Conservation (phyloP, 2,888 invertebrate species). For the Tanypteryx hageni region DNA sequence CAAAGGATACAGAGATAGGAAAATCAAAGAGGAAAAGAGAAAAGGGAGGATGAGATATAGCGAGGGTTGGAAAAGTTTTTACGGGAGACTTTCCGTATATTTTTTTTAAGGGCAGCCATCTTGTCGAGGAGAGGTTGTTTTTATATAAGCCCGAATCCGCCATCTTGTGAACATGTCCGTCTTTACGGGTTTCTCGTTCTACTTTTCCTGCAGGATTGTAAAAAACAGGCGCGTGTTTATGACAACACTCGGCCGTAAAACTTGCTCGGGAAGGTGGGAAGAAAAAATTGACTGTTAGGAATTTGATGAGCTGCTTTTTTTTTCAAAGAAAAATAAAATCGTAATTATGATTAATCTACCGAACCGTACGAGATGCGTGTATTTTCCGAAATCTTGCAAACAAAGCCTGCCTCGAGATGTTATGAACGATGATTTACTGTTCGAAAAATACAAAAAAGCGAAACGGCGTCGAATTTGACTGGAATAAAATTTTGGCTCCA, state of each 20-base stretch:
- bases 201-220: background rate
- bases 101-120: background rate
- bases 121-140: background rate
- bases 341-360: constrained; percentile 14
- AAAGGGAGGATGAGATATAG: background rate
- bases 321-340: background rate
- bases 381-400: background rate
- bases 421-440: background rate
- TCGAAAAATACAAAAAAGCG: background rate
- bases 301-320: constrained; percentile 16
- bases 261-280: background rate
- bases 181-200: background rate
- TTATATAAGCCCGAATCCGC: background rate
- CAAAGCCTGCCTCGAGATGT: background rate
- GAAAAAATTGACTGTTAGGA: background rate
- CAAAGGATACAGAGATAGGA: background rate
- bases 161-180: background rate
- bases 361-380: background rate
- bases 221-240: background rate
- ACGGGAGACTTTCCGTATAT: background rate
- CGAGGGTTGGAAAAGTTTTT: background rate
- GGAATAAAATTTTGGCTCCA: background rate
- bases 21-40: too few species aligned
- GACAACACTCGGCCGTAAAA: constrained; percentile 1
- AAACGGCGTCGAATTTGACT: background rate